Base-by-base conservation (phyloP, 2,797 vertebrate genomes). In the Sebastes oblongus region DNA sequence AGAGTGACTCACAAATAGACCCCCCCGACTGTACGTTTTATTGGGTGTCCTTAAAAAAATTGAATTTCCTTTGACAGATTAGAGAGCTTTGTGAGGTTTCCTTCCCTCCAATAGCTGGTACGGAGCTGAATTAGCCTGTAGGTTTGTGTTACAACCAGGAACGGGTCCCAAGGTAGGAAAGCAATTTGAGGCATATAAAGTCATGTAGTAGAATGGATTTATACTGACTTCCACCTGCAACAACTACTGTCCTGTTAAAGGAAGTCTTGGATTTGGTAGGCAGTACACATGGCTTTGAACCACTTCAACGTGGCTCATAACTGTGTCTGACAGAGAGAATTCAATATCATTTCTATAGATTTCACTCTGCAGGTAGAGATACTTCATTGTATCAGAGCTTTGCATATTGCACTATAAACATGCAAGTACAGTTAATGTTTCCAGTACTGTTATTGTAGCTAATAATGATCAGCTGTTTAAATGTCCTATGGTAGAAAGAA, bases 21-120 rank as follows among this genome's bases (percentile, higher is more conserved):
- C 66, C 66, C 64, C 59, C 46, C 16, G 1, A 64, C 62, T 65
- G 62, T 71, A 56, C 50, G 59, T 74, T 87, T 91, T 79, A 82
- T 55, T 74, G 66, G 78, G 74, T 89, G 55, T 80, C 72, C 66
- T 29, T 24, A 66, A 79, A 84, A 91, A 84, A 89, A 91, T 78
- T 65, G 6, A 81, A 90, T 86, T 87, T 86, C 82, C 81, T 81
- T 78, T 80, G 30, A 77, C 60, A 89, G 86, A 90, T 89, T 86
- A 84, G 18, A 73, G 20, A 66, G 66, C 59, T 78, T 80, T 80
- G 76, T 66, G 56, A 83, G 20, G 29, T 82, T 81, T 82, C 34
- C 68, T 83, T 80, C 27, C 25, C n/a, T 73, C 77, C 60, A 58
- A n/a, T 73, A 70, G 61, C 30, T 86, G 78, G 67, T 72, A 39